A percentile compares a stretch with the other conserved stretches of the same genome.
Evolutionary conservation across 2,797 vertebrate genomes (phyloP).

Genomic region (Pogoniulus pusillus): DNA sequence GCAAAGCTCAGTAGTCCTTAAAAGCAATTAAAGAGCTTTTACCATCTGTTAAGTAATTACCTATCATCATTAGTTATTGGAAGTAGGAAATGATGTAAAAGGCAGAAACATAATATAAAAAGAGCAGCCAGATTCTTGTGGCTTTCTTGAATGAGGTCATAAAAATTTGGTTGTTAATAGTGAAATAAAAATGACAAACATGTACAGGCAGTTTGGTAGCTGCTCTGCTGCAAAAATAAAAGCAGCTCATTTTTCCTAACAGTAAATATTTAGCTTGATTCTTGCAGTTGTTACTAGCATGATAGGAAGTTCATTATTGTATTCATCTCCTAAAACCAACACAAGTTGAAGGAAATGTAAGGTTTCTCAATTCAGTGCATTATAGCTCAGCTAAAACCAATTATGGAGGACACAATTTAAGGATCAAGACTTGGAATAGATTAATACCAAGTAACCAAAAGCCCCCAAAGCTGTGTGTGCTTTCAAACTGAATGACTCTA

Average conservation of each 20-base stretch:
- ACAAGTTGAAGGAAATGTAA: constrained; percentile 13
- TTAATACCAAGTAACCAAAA: constrained; percentile 26
- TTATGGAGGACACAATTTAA: constrained; percentile 10
- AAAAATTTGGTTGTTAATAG: constrained; percentile 30
- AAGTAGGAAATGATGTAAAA: constrained; percentile 45
- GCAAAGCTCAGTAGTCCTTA: constrained; percentile 40
- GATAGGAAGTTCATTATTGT: neutral
- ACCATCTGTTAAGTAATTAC: constrained; percentile 61
- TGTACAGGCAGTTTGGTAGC: neutral
- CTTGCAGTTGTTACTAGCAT: neutral
- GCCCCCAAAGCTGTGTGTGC: neutral
- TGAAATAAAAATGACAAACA: constrained; percentile 42
- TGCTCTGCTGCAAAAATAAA: neutral
- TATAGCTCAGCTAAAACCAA: constrained; percentile 13
- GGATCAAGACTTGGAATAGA: neutral
- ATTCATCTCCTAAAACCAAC: neutral
- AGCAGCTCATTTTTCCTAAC: neutral
- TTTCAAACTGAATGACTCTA: neutral
- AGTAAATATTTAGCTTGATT: neutral
- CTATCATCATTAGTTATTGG: constrained; percentile 59
- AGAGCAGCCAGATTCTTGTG: neutral
- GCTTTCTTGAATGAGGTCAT: constrained; percentile 36
- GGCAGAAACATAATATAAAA: constrained; percentile 26
- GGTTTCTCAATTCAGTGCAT: neutral
- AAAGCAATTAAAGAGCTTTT: constrained; percentile 56